Evolutionary conservation across 2,113 vertebrate genomes (phyloP), one percentile per base, ranked within the genome.

Genomic region (Podarcis cretensis): DNA sequence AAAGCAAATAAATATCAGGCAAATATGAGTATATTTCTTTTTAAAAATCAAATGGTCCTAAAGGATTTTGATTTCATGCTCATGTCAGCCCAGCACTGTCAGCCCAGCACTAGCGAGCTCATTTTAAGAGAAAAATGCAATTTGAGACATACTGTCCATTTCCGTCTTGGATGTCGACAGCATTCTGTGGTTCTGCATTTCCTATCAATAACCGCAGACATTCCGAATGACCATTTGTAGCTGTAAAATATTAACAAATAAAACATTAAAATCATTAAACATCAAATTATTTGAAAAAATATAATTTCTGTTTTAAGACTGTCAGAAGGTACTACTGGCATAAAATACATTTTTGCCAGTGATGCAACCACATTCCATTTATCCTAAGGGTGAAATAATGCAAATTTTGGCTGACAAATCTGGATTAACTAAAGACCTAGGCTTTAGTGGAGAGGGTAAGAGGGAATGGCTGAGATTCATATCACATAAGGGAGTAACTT

Each of bases 211-310:
- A 96, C 92, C 98, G 97, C 94, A 99, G 97, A 95, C 99, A 99
- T 95, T 99, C 99, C 5, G 98, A 98, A 95, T 99, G 98, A 93
- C 99, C 99, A 89, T 99, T 99, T 37, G 98, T 99, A 92, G 99
- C 99, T 99, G 94, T 77, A 95, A 96, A 93, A 92, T 82, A 83
- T 89, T 3, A 89, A 69, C 40, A 77, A 88, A 77, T 75, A 80
- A 81, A 81, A 59, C 21, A 89, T 7, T n/a, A 68, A 63, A 87
- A 92, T 85, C 1, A 85, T 0, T 0, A 54, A 54, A 54, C 48
- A 54, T 20, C 59, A 20, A 63, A 20, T 63, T 63, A 63, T 54
- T 54, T 54, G 48, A 63, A 20, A 63, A 63, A 20, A 20, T 63
- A 20, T 18, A 20, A 63, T 63, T 63, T 63, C 3, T 20, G 18